A percentile compares a stretch with the other conserved stretches of the same genome.
These are phyloP conservation scores for Neodiprion virginianus DNA, from an alignment of 1,140 invertebrate genomes.

Conservation along the genomic window DNA sequence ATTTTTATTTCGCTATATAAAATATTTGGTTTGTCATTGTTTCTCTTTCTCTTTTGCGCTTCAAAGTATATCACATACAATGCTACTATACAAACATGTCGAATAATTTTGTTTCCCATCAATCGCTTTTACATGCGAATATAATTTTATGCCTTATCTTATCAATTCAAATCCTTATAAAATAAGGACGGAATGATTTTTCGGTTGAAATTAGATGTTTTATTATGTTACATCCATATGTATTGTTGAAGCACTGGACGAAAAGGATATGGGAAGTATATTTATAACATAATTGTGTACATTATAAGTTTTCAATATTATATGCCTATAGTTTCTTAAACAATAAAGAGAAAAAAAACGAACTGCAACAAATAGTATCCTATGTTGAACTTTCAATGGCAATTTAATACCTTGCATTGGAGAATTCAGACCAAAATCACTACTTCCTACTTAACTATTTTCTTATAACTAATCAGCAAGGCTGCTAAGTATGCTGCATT, in stretches of 20 bases:
- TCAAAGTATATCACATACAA: no score
- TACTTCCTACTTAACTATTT: no score
- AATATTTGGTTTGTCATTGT: no score
- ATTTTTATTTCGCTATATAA: no score
- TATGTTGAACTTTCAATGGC: background rate
- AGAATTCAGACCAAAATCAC: no score
- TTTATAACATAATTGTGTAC: slow-evolving; percentile 2
- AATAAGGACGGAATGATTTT: background rate
- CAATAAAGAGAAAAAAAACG: background rate
- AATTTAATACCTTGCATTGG: background rate
- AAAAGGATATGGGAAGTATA: slow-evolving; percentile 10
- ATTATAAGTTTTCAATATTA: slow-evolving; percentile 10
- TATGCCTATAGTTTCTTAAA: background rate
- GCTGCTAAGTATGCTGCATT: no score
- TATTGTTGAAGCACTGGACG: background rate
- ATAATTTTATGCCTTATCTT: background rate
- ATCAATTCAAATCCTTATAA: background rate
- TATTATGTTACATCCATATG: background rate
- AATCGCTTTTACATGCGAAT: no score
- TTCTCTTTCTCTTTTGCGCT: no score
- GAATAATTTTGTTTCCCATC: no score
- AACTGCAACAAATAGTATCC: background rate
- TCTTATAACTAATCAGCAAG: no score
- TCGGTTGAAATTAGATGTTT: background rate
- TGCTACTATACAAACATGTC: no score